phyloP scores from a whole-genome alignment of 2,888 invertebrate species.

The Cheilosia pagana region DNA sequence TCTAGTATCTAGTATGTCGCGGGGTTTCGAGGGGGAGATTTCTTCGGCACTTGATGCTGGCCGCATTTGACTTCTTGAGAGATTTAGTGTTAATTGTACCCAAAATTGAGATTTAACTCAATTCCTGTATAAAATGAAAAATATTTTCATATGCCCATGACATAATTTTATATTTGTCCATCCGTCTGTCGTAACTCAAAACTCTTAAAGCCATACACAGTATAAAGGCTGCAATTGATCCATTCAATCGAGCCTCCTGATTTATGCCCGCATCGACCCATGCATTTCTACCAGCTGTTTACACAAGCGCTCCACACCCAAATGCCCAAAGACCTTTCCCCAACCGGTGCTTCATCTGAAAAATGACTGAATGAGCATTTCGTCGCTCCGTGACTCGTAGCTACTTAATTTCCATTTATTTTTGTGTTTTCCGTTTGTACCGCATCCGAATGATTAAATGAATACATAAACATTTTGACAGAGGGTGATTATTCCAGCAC shows the following conservation, averaged over 20 bases:
- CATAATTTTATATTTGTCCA: background rate
- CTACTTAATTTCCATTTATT: conserved; percentile 64
- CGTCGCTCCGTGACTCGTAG: conserved; percentile 43
- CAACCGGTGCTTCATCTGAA: background rate
- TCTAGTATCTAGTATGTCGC: no score
- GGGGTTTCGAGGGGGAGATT: no score
- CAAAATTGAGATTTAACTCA: no score
- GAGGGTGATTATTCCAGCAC: conserved; percentile 44
- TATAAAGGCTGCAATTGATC: conserved; percentile 11
- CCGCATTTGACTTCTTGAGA: no score
- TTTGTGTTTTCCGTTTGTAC: conserved; percentile 52
- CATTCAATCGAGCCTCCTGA: conserved; percentile 5
- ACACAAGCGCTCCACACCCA: background rate
- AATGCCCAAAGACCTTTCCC: conserved; percentile 7
- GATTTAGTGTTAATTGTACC: no score
- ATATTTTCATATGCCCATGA: background rate
- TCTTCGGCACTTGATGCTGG: no score
- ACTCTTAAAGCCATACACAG: background rate
- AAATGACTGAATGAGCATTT: conserved; percentile 59
- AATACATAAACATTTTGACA: conserved; percentile 67
- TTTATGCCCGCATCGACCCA: conserved; percentile 3
- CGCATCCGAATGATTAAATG: conserved; percentile 57
- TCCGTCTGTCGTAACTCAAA: background rate
- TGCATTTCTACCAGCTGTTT: background rate
- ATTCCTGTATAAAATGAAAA: no score